These are phyloP conservation scores for Cheumatopsyche charites DNA, from an alignment of 1,140 invertebrate genomes.

Conservation along the genomic window DNA sequence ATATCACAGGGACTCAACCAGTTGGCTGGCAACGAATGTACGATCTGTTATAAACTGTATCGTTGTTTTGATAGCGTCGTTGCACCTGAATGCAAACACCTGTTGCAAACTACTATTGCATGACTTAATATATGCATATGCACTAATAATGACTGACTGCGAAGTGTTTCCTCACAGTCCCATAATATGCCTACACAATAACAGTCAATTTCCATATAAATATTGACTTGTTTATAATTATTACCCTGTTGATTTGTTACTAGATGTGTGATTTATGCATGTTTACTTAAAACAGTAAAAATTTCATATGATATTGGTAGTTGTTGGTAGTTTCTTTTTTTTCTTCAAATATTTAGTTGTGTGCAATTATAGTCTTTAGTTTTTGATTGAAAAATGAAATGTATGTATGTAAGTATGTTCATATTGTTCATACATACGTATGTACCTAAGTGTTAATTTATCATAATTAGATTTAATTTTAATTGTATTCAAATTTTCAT, in stretches of 20 bases:
- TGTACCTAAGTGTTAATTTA: not conserved
- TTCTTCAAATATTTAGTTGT: not conserved
- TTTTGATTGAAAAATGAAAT: not conserved
- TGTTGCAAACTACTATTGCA: constrained; percentile 35
- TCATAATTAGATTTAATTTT: not conserved
- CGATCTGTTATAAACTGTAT: constrained; percentile 11
- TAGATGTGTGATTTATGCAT: too few relatives aligned
- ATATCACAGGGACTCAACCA: constrained; percentile 79
- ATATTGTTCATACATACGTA: too few relatives aligned
- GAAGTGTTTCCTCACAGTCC: constrained; percentile 25
- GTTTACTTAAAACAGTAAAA: not conserved
- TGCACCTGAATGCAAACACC: constrained; percentile 38
- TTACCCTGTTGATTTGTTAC: constrained; percentile 8
- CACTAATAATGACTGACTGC: constrained; percentile 35
- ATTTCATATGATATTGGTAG: not conserved
- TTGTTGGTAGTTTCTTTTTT: not conserved
- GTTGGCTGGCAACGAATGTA: constrained; percentile 64
- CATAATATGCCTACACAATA: constrained; percentile 31
- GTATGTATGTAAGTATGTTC: not conserved
- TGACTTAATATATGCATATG: constrained; percentile 32
- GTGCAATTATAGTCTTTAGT: not conserved
- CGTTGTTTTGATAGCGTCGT: constrained; percentile 42
- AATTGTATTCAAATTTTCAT: constrained; percentile 9
- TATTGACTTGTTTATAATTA: not conserved
- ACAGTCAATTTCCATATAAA: constrained; percentile 31